Evolutionary conservation across 2,113 vertebrate genomes (phyloP), one percentile per base, ranked within the genome.

Genomic region (Ellobius talpinus): DNA sequence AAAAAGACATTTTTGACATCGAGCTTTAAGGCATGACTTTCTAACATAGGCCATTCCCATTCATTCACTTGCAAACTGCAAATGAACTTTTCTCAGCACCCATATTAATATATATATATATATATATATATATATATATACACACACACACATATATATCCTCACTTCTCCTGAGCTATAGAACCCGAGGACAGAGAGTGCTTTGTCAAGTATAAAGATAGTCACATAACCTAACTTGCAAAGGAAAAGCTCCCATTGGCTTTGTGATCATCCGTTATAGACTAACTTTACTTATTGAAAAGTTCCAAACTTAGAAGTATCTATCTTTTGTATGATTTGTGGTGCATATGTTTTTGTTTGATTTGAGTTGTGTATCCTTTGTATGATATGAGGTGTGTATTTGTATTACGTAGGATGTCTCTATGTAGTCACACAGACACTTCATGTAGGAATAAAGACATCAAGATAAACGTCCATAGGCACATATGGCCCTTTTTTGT

Each of bases 101-200:
- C 24, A 13, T 47, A n/a, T n/a, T n/a, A n/a, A n/a, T n/a, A n/a
- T n/a, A n/a, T n/a, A n/a, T n/a, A n/a, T n/a, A n/a, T n/a, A n/a
- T n/a, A n/a, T n/a, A n/a, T n/a, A n/a, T n/a, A n/a, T n/a, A n/a
- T n/a, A n/a, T n/a, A n/a, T n/a, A n/a, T n/a, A n/a, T n/a, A n/a
- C n/a, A n/a, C n/a, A n/a, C n/a, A n/a, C n/a, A n/a, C n/a, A n/a
- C n/a, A n/a, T n/a, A n/a, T n/a, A n/a, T 84, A 88, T 7, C 13
- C 7, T 47, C 36, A 63, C 4, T 4, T 0, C 4, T 70, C 3
- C 17, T 72, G 21, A 36, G 7, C 29, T 79, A 4, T 4, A 21
- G 24, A 85, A 19, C 0, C 45, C 26, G 3, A 5, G 2, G 50
- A 7, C 24, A 42, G 2, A 2, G 29, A 47, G 5, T 42, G 26